phyloP scores from a whole-genome alignment of 2,797 vertebrate genomes.

The Rachycentron canadum region DNA sequence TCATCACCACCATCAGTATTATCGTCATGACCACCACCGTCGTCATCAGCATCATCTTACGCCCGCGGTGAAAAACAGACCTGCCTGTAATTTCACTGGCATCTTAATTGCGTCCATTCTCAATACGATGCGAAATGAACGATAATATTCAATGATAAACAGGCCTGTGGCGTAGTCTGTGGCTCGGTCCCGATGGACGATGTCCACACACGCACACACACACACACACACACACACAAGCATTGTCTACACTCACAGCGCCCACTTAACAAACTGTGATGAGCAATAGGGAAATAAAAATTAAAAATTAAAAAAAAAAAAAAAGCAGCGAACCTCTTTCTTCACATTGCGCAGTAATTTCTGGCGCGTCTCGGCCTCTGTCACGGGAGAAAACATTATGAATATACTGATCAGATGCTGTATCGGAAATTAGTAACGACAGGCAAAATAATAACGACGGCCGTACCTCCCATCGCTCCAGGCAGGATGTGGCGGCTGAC shows the following conservation, averaged over 20 bases:
- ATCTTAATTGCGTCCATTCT: neutral
- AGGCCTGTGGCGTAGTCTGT: conserved; percentile 53
- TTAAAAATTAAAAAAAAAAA: no score
- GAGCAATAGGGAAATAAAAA: conserved; percentile 7
- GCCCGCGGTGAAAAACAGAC: conserved; percentile 40
- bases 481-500: conserved; percentile 34
- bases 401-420: conserved; percentile 43
- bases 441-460: conserved; percentile 7
- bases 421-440: conserved; percentile 34
- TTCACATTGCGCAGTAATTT: conserved; percentile 95
- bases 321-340: conserved; percentile 92
- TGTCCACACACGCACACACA: conserved; percentile 2
- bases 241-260: neutral
- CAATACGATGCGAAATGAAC: conserved; percentile 15
- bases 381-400: conserved; percentile 76
- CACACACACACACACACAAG: conserved; percentile 1
- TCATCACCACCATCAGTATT: conserved; percentile 33
- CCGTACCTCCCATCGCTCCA: conserved; percentile 84
- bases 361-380: conserved; percentile 96
- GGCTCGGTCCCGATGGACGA: conserved; percentile 16
- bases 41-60: conserved; percentile 46
- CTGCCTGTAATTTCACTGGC: neutral
- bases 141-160: conserved; percentile 31
- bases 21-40: conserved; percentile 36
- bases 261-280: conserved; percentile 37